Evolutionary conservation across 2,797 vertebrate species (phyloP).

Genomic region (Peromyscus melanophrys): DNA sequence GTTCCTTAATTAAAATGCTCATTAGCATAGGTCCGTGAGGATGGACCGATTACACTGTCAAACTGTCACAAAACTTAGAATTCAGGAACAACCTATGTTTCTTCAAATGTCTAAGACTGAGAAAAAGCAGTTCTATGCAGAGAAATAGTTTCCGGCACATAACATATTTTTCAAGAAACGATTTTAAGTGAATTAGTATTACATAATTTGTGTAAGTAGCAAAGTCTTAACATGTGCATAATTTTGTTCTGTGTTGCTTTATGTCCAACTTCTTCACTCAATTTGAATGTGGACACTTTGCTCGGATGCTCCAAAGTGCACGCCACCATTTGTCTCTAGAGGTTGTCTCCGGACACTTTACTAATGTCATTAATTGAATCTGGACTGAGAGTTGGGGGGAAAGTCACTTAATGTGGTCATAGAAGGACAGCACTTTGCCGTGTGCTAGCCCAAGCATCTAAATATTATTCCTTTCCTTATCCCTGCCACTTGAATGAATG

Average conservation of each 20-base stretch:
- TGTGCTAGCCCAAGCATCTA: background rate
- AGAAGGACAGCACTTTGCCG: background rate
- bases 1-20: conserved; percentile 21
- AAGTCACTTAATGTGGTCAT: background rate
- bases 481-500: background rate
- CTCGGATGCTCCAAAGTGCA: background rate
- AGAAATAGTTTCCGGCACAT: background rate
- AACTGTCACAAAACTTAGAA: conserved; percentile 53
- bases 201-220: background rate
- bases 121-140: conserved; percentile 4
- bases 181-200: conserved; percentile 48
- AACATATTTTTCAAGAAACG: conserved; percentile 20
- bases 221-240: background rate
- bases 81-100: background rate
- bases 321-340: background rate
- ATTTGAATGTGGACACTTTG: background rate
- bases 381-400: background rate
- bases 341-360: background rate
- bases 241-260: background rate
- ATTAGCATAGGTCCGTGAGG: conserved; percentile 21
- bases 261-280: background rate
- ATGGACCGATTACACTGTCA: background rate
- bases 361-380: background rate
- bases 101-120: conserved; percentile 22
- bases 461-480: background rate